phyloP scores from a whole-genome alignment of 2,888 invertebrate species.

The Mantis religiosa region DNA sequence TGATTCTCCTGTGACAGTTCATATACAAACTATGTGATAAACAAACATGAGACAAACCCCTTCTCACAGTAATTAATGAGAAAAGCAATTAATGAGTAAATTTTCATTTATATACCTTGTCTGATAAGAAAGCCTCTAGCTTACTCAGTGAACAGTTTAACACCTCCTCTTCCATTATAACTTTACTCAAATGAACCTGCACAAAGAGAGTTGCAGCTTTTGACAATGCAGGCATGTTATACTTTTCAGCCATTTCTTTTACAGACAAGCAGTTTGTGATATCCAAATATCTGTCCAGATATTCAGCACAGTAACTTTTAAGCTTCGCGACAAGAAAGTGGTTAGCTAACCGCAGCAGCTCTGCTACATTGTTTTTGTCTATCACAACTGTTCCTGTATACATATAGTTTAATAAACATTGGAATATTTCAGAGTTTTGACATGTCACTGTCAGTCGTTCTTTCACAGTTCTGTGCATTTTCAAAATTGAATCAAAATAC shows the following conservation, averaged over 20 bases:
- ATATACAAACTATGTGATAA: no score
- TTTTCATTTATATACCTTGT: constrained; percentile 43
- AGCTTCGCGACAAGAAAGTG: constrained; percentile 58
- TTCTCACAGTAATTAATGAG: no score
- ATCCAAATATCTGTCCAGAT: constrained; percentile 57
- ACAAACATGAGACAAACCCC: no score
- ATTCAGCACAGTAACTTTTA: constrained; percentile 61
- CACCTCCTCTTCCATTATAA: constrained; percentile 54
- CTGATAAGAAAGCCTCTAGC: constrained; percentile 51
- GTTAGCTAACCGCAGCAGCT: constrained; percentile 58
- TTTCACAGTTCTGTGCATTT: constrained; percentile 50
- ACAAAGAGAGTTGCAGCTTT: constrained; percentile 55
- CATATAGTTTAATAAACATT: constrained; percentile 58
- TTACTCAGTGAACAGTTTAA: constrained; percentile 47
- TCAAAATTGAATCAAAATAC: constrained; percentile 59
- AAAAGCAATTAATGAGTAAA: background rate
- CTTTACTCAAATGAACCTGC: constrained; percentile 49
- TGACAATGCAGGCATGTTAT: constrained; percentile 53
- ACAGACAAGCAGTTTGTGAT: constrained; percentile 59
- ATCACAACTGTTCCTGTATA: constrained; percentile 58
- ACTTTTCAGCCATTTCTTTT: constrained; percentile 56
- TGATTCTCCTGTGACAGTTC: no score
- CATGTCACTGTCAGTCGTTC: constrained; percentile 55
- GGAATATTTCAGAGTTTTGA: constrained; percentile 55
- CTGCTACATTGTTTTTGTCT: constrained; percentile 56